Evolutionary conservation across 2,797 vertebrate species (phyloP).

Genomic region (Podarcis lilfordi): DNA sequence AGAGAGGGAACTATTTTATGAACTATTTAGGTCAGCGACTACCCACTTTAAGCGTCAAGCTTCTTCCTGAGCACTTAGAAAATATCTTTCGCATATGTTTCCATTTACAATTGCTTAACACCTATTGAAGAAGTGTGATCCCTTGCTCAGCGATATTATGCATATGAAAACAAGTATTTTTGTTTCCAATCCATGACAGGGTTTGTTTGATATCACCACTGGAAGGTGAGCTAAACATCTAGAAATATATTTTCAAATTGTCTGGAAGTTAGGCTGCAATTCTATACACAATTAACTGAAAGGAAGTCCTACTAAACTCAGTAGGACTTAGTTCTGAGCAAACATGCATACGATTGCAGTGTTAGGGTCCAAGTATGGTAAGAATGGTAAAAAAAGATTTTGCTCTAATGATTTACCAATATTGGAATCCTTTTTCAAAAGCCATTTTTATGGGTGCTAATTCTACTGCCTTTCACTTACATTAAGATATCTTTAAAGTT

Average conservation of each 20-base stretch:
- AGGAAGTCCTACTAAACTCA: not conserved
- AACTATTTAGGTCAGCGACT: not conserved
- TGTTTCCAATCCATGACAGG: not conserved
- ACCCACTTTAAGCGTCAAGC: not conserved
- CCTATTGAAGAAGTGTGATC: not conserved
- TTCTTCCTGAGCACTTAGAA: not conserved
- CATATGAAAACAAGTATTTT: not conserved
- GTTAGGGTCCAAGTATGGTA: not conserved
- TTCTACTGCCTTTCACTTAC: not conserved
- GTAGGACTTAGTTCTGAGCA: not conserved
- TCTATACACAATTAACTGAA: not conserved
- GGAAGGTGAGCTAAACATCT: not conserved
- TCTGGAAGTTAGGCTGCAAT: not conserved
- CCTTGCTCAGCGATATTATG: not conserved
- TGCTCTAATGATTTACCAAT: not conserved
- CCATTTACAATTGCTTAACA: not conserved
- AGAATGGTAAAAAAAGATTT: not conserved
- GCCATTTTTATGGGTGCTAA: not conserved
- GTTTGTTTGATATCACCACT: not conserved
- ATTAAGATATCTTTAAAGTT: conserved; percentile 9
- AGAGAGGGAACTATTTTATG: not conserved
- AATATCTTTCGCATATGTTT: not conserved
- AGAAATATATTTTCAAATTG: not conserved
- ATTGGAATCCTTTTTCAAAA: not conserved
- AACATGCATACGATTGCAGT: no score